A percentile compares a stretch with the other conserved stretches of the same genome.
phyloP scores from a whole-genome alignment of 2,113 vertebrate species.

The Suncus etruscus region DNA sequence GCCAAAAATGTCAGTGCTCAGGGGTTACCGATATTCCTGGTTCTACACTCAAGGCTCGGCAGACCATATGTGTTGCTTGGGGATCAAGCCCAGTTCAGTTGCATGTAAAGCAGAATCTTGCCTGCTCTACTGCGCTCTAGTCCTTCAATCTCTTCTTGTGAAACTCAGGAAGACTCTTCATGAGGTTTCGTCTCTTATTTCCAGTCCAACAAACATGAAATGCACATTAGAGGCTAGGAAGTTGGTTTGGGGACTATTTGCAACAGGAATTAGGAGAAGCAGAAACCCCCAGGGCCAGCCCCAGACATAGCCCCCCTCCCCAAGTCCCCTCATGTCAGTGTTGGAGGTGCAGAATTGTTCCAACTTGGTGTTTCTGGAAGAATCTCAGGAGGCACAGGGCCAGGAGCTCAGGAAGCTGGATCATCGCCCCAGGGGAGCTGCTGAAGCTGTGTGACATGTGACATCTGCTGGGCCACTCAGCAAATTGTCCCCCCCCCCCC shows the following conservation, averaged over 20 bases:
- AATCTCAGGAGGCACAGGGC: neutral
- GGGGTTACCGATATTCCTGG: too few relatives aligned
- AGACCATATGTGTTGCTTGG: too few relatives aligned
- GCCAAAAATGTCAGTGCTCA: too few relatives aligned
- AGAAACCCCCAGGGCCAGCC: neutral
- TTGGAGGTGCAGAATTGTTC: neutral
- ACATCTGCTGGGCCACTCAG: conserved; percentile 16
- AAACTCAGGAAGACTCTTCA: neutral
- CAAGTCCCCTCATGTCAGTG: neutral
- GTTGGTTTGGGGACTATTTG: neutral
- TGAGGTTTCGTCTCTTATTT: neutral
- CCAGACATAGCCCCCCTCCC: too few relatives aligned
- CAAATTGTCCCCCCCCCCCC: neutral
- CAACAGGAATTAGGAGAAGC: neutral
- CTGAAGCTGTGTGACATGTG: conserved; percentile 50
- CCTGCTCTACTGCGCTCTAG: too few relatives aligned
- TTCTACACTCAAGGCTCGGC: too few relatives aligned
- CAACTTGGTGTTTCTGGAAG: conserved; percentile 25
- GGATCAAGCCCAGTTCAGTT: too few relatives aligned
- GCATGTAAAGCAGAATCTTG: too few relatives aligned
- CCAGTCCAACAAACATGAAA: neutral
- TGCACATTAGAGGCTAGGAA: neutral
- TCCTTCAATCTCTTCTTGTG: neutral
- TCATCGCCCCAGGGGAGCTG: neutral
- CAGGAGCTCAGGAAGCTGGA: neutral